Evolutionary conservation across 2,113 vertebrate genomes (phyloP).

Genomic region (Manacus vitellinus): DNA sequence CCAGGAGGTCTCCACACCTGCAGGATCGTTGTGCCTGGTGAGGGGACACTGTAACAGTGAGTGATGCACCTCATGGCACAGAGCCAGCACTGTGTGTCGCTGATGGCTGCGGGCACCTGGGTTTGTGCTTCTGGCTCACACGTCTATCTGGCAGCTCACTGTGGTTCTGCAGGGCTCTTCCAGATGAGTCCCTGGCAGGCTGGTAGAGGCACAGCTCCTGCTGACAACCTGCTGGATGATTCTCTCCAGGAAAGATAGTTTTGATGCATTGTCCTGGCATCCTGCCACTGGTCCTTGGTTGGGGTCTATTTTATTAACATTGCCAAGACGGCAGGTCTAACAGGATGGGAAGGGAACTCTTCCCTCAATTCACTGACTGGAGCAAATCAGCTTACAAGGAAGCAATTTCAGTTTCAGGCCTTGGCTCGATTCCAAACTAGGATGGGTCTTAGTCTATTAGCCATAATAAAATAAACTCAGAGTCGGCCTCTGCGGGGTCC

Average conservation of each 20-base stretch:
- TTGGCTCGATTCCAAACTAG: neutral
- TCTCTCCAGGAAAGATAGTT: neutral
- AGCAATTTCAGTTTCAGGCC: neutral
- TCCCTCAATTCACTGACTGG: neutral
- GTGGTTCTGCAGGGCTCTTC: neutral
- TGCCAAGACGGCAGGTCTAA: neutral
- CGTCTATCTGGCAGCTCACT: neutral
- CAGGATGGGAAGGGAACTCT: neutral
- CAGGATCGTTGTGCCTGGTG: neutral
- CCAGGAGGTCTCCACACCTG: neutral
- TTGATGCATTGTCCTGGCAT: neutral
- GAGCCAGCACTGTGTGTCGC: neutral
- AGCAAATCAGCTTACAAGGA: constrained; percentile 11
- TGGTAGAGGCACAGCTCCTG: neutral
- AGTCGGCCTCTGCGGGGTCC: neutral
- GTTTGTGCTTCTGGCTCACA: neutral
- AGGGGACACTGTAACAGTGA: neutral
- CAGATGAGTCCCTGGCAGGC: neutral
- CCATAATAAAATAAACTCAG: neutral
- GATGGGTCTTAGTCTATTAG: neutral
- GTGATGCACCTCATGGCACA: fast-evolving
- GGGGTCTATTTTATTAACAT: neutral
- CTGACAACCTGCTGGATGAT: neutral
- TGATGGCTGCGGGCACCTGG: fast-evolving
- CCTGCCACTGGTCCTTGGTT: neutral